phyloP scores from a whole-genome alignment of 2,888 invertebrate species.

The Belgica antarctica region DNA sequence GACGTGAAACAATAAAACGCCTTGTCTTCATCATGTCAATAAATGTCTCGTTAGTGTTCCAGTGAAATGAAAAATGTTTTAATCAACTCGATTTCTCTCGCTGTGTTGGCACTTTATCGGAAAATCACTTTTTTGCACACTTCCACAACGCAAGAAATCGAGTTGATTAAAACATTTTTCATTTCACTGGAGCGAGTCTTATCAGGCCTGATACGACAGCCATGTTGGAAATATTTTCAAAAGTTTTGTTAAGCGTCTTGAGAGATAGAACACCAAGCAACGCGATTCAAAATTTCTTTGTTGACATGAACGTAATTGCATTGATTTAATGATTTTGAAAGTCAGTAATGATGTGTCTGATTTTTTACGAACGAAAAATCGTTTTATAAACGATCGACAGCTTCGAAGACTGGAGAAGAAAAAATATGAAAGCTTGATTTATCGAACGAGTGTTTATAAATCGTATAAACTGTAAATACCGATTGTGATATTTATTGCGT shows the following conservation, averaged over 20 bases:
- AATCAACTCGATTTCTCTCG: neutral
- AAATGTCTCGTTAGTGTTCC: constrained; percentile 24
- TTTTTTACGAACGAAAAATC: neutral
- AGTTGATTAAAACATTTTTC: constrained; percentile 4
- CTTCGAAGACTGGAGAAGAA: neutral
- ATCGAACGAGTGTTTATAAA: neutral
- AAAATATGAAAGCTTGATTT: constrained; percentile 19
- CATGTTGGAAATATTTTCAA: too few relatives aligned
- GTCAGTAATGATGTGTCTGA: neutral
- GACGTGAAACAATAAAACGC: neutral
- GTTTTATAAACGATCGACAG: neutral
- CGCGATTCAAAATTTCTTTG: too few relatives aligned
- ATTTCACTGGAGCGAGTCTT: constrained; percentile 6
- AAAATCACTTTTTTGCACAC: too few relatives aligned
- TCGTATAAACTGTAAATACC: constrained; percentile 13
- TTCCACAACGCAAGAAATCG: neutral
- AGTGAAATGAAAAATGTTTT: constrained; percentile 19
- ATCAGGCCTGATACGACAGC: too few relatives aligned
- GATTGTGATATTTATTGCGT: constrained; percentile 19
- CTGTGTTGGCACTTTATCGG: too few relatives aligned
- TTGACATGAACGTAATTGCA: constrained; percentile 24
- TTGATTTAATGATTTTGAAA: neutral
- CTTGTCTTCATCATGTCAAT: constrained; percentile 19
- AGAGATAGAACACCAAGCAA: too few relatives aligned
- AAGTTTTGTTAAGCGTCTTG: too few relatives aligned